A percentile compares a stretch with the other conserved stretches of the same genome.
These are phyloP conservation scores for Alethe castanea DNA, from an alignment of 2,113 vertebrate genomes.

Conservation along the genomic window DNA sequence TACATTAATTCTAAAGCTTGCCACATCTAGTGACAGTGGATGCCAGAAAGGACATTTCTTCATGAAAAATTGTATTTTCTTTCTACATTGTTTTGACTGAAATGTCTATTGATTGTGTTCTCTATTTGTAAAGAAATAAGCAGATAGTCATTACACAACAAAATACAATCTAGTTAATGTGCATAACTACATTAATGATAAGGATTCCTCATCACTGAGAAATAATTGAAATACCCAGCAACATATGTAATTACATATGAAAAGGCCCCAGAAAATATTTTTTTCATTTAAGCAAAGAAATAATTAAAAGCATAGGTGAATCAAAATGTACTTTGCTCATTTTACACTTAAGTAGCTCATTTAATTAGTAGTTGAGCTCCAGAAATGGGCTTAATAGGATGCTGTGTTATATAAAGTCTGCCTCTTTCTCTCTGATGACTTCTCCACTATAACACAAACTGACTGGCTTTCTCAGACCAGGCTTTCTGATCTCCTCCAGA, in stretches of 20 bases:
- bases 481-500: not conserved
- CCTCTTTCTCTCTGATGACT: not conserved
- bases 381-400: not conserved
- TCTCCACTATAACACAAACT: not conserved
- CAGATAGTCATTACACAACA: not conserved
- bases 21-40: not conserved
- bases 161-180: conserved; percentile 40
- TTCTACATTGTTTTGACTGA: not conserved
- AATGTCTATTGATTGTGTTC: not conserved
- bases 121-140: conserved; percentile 9
- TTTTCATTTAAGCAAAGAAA: not conserved
- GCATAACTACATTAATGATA: not conserved
- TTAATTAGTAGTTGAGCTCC: not conserved
- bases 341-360: not conserved
- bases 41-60: not conserved
- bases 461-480: not conserved
- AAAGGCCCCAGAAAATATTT: not conserved
- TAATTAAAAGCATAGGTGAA: not conserved
- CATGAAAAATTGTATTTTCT: not conserved
- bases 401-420: not conserved
- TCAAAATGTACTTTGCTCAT: not conserved
- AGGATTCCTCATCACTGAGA: not conserved
- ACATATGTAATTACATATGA: not conserved
- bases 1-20: not conserved
- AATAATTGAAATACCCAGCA: not conserved